A percentile compares a stretch with the other conserved stretches of the same genome.
These are phyloP conservation scores for Rotaria macrura DNA, from an alignment of 2,888 invertebrate genomes.

Conservation along the genomic window DNA sequence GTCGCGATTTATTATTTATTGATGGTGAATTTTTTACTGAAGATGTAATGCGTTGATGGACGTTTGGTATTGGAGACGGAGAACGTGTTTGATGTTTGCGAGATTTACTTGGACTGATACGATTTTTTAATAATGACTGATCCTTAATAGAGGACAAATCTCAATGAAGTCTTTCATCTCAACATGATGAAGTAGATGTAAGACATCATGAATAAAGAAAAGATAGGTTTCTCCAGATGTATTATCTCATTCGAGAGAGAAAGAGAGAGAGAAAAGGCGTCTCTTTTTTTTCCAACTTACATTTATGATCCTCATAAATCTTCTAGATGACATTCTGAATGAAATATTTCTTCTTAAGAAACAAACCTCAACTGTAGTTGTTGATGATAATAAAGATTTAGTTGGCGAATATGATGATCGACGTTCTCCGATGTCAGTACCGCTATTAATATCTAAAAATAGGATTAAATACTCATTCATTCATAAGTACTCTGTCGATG, in stretches of 20 bases:
- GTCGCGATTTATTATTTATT: background rate
- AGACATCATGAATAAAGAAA: too few species aligned
- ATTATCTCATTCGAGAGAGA: too few species aligned
- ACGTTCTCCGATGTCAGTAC: slow-evolving; percentile 36
- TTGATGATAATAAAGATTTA: background rate
- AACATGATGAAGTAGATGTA: background rate
- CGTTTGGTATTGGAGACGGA: background rate
- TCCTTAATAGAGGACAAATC: background rate
- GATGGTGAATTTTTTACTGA: background rate
- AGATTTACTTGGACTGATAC: background rate
- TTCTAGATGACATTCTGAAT: too few species aligned
- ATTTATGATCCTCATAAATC: background rate
- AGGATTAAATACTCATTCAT: background rate
- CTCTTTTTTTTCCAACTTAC: too few species aligned
- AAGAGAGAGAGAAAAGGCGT: too few species aligned
- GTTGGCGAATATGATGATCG: background rate
- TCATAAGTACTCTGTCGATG: too few species aligned
- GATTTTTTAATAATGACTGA: background rate
- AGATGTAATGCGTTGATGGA: background rate
- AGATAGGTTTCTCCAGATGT: too few species aligned
- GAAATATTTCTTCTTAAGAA: too few species aligned
- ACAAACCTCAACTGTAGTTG: background rate
- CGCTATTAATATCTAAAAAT: slow-evolving; percentile 41
- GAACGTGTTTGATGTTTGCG: background rate
- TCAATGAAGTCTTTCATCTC: background rate